These are phyloP conservation scores for Archilochus colubris DNA, from an alignment of 2,113 vertebrate genomes.

Conservation along the genomic window DNA sequence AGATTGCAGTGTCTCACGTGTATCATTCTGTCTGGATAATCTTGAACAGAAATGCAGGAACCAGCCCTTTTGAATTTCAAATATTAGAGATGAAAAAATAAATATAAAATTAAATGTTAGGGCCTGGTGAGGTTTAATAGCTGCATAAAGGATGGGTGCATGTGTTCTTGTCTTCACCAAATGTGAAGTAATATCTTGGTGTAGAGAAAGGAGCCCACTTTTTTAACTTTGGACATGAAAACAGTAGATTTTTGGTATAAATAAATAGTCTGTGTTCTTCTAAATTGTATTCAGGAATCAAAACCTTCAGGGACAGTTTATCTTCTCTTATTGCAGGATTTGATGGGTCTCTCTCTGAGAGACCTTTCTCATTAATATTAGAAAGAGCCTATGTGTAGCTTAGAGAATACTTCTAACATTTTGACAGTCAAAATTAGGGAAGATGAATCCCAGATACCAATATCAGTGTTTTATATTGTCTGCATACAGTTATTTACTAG, in stretches of 20 bases:
- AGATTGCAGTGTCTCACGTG: not conserved
- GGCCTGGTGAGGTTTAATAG: not conserved
- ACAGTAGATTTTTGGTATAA: not conserved
- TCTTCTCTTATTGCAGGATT: not conserved
- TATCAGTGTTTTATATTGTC: not conserved
- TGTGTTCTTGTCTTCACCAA: not conserved
- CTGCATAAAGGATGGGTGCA: not conserved
- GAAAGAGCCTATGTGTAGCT: not conserved
- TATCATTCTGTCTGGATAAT: slow-evolving; percentile 19
- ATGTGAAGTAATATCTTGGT: not conserved
- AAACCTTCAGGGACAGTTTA: not conserved
- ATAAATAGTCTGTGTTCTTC: not conserved
- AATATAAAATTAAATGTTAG: slow-evolving; percentile 18
- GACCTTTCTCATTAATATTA: not conserved
- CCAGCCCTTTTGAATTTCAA: slow-evolving; percentile 40
- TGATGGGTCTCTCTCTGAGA: not conserved
- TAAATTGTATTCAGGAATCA: not conserved
- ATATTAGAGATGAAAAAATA: slow-evolving; percentile 49
- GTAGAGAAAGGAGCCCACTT: not conserved
- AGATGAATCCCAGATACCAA: not conserved
- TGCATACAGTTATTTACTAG: not conserved
- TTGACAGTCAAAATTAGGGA: not conserved
- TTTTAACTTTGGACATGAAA: not conserved
- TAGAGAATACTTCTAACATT: not conserved
- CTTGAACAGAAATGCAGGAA: not conserved